Base-by-base conservation (phyloP, 2,113 vertebrate species). In the Scomber japonicus region DNA sequence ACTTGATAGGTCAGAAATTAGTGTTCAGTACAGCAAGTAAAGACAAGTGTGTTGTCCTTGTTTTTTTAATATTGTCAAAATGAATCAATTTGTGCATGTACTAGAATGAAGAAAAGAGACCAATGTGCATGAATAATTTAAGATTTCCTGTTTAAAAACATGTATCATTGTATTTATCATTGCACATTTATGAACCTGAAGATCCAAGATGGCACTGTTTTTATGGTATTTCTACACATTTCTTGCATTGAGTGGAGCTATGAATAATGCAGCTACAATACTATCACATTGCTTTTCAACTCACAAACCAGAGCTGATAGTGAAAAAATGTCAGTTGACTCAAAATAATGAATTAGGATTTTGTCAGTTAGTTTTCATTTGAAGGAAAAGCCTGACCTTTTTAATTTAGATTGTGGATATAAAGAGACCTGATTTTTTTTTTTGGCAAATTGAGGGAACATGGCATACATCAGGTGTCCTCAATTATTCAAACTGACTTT, bases 1-100 rank as follows among this genome's bases (percentile, higher is more conserved):
- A 4, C 79, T 68, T 67, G 74, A 87, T 86, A 72, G 83, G 74
- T 90, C 75, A 74, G 78, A 86, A 91, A 88, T 92, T 70, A 69
- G 85, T 61, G 80, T 88, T 78, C 56, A 60, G 51, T 46, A 56
- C 75, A 75, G 67, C 72, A 82, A 83, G 84, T 69, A 53, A 68
- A 89, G 83, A 85, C 69, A 64, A 85, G 81, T 68, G 69, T 19
- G 65, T 13, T 50, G 24, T 45, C 50, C 50, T 1, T 53, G 49
- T 51, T 80, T 68, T 68, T 69, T 77, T 74, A 83, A 82, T 54
- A 35, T 46, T 35, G 17, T 65, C 78, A 68, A 55, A 57, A 50
- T 31, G 49, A 80, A 77, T 87, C 49, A 74, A 35, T 64, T 40
- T 66, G 56, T 79, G 27, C 57, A 15, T 68, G 45, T 46, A 9